These are phyloP conservation scores for Dasypogon diadema DNA, from an alignment of 2,888 invertebrate species.

Conservation along the genomic window DNA sequence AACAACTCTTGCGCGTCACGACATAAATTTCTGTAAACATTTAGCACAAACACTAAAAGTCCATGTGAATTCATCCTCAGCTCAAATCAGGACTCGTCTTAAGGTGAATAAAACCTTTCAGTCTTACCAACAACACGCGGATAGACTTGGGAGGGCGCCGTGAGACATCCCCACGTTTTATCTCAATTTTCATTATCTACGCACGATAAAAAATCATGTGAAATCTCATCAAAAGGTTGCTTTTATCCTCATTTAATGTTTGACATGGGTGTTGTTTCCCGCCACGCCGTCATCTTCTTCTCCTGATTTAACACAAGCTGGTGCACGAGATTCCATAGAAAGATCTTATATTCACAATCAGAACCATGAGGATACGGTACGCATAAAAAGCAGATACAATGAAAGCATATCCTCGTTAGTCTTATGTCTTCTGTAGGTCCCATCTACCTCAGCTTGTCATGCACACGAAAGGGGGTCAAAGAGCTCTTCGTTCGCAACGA, in stretches of 20 bases:
- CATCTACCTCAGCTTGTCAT: not conserved
- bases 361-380: conserved; percentile 24
- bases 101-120: not conserved
- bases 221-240: conserved; percentile 25
- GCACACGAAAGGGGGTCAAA: conserved; percentile 15
- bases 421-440: not conserved
- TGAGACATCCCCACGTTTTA: conserved; percentile 15
- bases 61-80: not conserved
- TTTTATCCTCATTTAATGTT: conserved; percentile 34
- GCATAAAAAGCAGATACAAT: conserved; percentile 36
- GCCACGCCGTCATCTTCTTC: not conserved
- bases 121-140: not conserved
- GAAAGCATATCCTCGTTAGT: conserved; percentile 27
- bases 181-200: conserved; percentile 44
- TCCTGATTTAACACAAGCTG: conserved; percentile 6
- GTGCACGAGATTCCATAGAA: conserved; percentile 17
- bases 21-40: no score
- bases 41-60: no score
- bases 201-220: conserved; percentile 37
- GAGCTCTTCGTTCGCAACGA: not conserved
- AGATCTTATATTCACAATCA: conserved; percentile 24
- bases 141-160: not conserved
- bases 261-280: conserved; percentile 24
- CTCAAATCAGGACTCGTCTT: not conserved
- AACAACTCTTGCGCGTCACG: conserved; percentile 6